phyloP scores from a whole-genome alignment of 2,113 vertebrate genomes.

The Ammodramus savannarum region DNA sequence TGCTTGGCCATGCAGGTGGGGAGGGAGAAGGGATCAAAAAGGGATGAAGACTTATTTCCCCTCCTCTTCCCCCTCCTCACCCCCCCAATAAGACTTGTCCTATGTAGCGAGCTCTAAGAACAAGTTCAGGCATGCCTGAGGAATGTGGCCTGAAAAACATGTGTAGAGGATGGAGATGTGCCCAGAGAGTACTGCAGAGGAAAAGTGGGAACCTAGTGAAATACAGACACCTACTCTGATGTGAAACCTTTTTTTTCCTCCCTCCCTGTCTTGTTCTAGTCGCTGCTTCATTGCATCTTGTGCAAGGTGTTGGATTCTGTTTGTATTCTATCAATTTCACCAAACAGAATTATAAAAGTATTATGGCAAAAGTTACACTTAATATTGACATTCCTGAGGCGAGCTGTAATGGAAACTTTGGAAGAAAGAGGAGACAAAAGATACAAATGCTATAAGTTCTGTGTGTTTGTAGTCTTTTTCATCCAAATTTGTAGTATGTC shows the following conservation, averaged over 20 bases:
- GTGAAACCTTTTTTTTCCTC: background rate
- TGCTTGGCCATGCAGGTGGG: background rate
- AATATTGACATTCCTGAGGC: background rate
- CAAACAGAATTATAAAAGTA: background rate
- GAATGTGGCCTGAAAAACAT: background rate
- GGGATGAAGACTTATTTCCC: background rate
- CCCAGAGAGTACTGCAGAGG: background rate
- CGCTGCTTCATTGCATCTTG: background rate
- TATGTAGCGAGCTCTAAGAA: background rate
- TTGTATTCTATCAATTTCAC: background rate
- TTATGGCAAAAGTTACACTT: background rate
- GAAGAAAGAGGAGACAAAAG: background rate
- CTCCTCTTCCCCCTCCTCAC: background rate
- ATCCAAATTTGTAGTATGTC: background rate
- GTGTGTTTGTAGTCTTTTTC: background rate
- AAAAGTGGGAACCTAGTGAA: background rate
- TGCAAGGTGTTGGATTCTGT: background rate
- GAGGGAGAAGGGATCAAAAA: background rate
- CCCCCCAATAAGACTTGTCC: background rate
- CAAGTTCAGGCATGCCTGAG: slow-evolving; percentile 42
- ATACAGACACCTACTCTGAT: background rate
- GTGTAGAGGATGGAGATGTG: background rate
- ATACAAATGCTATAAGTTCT: background rate
- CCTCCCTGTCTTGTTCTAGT: background rate
- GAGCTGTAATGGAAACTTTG: background rate